phyloP scores from a whole-genome alignment of 2,113 vertebrate genomes.

The Oceanites oceanicus region DNA sequence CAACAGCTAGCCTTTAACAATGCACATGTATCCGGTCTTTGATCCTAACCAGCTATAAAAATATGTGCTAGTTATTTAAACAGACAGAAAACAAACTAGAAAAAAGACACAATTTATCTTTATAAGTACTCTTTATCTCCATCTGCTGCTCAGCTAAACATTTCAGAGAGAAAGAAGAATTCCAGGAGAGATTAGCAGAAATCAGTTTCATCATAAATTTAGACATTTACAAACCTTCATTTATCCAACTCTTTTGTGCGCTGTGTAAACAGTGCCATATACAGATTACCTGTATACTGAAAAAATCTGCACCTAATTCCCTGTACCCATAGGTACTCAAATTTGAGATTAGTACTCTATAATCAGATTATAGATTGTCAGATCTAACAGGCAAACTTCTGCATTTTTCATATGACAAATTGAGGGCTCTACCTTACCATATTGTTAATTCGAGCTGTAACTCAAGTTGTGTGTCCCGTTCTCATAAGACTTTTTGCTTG shows the following conservation, averaged over 20 bases:
- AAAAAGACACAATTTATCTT: not conserved
- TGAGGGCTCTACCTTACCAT: not conserved
- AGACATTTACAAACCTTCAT: not conserved
- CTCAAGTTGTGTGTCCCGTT: not conserved
- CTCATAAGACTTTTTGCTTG: not conserved
- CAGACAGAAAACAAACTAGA: not conserved
- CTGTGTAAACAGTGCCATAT: not conserved
- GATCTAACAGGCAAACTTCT: not conserved
- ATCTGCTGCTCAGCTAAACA: conserved; percentile 58
- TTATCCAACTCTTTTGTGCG: not conserved
- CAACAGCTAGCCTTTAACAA: not conserved
- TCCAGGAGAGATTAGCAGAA: not conserved
- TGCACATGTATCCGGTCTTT: not conserved
- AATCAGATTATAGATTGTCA: not conserved
- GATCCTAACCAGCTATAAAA: not conserved
- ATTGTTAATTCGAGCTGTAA: not conserved
- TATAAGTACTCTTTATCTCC: conserved; percentile 53
- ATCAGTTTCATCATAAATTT: not conserved
- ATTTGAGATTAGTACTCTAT: not conserved
- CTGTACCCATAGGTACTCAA: not conserved
- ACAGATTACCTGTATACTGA: not conserved
- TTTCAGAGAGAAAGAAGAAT: not conserved
- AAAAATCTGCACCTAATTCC: not conserved
- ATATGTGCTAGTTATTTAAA: not conserved
- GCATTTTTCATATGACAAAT: not conserved